phyloP scores from a whole-genome alignment of 2,888 invertebrate genomes.

The Ptychoptera albimana region DNA sequence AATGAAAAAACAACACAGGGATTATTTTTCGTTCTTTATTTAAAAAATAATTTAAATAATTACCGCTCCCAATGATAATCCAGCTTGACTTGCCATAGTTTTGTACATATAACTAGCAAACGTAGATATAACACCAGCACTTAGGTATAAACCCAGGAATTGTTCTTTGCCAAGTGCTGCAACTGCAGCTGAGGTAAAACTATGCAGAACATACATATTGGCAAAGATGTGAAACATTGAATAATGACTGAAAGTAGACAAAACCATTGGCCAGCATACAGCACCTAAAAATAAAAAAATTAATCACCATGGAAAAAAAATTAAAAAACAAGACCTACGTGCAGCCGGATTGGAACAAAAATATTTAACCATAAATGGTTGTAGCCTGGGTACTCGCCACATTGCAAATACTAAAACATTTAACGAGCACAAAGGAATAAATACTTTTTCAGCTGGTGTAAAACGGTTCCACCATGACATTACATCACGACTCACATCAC shows the following conservation, averaged over 20 bases:
- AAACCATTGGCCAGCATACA: constrained; percentile 73
- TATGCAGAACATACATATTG: constrained; percentile 94
- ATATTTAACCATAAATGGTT: constrained; percentile 62
- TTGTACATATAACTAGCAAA: constrained; percentile 73
- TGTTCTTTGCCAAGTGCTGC: constrained; percentile 75
- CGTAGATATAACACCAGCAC: constrained; percentile 76
- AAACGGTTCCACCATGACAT: constrained; percentile 49
- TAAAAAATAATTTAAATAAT: constrained; percentile 27
- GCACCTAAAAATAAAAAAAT: constrained; percentile 36
- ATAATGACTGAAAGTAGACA: constrained; percentile 92
- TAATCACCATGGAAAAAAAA: not conserved
- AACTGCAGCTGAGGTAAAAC: constrained; percentile 48
- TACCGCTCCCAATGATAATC: constrained; percentile 85
- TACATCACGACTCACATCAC: not conserved
- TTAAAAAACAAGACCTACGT: constrained; percentile 34
- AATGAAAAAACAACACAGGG: constrained; percentile 19
- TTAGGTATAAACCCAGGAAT: constrained; percentile 77
- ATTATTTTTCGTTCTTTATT: not conserved
- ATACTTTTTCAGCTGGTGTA: constrained; percentile 58
- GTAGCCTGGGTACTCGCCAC: constrained; percentile 61
- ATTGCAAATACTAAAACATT: constrained; percentile 67
- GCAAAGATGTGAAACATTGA: constrained; percentile 70
- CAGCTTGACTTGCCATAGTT: constrained; percentile 46
- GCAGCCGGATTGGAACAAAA: constrained; percentile 72
- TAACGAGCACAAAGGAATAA: constrained; percentile 59